Evolutionary conservation across 2,797 vertebrate genomes (phyloP).

Genomic region (Amphiprion clarkii): DNA sequence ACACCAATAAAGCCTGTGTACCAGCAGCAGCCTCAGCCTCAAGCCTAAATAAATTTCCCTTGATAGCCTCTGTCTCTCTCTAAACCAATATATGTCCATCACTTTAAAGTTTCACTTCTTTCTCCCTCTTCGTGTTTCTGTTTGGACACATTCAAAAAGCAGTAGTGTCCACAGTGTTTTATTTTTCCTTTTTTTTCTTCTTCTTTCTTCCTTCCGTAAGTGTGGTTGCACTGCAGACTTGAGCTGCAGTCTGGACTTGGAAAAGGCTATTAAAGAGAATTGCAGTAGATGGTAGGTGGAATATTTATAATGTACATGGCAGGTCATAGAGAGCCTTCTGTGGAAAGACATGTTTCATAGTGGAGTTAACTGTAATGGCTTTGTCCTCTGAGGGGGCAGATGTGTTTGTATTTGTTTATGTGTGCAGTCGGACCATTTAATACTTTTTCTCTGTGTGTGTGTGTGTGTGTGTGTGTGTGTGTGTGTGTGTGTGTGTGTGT

Average conservation of each 20-base stretch:
- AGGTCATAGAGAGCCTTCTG: slow-evolving; percentile 41
- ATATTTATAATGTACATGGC: slow-evolving; percentile 48
- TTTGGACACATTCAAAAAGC: slow-evolving; percentile 23
- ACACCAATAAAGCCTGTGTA: slow-evolving; percentile 49
- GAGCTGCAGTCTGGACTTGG: slow-evolving; percentile 37
- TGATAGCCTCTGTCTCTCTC: slow-evolving; percentile 48
- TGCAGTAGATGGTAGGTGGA: slow-evolving; percentile 19
- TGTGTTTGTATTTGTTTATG: slow-evolving; percentile 23
- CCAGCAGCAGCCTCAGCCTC: slow-evolving; percentile 29
- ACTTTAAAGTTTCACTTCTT: slow-evolving; percentile 53
- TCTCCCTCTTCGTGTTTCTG: slow-evolving; percentile 13
- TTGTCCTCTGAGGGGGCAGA: slow-evolving; percentile 50
- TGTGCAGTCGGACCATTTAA: neutral
- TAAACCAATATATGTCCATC: slow-evolving; percentile 48
- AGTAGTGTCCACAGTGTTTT: slow-evolving; percentile 7
- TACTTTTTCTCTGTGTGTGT: neutral
- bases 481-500: too few relatives aligned
- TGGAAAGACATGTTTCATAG: slow-evolving; percentile 50
- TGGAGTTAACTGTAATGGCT: slow-evolving; percentile 61
- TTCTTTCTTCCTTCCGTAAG: neutral
- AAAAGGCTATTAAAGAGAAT: slow-evolving; percentile 54
- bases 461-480: too few relatives aligned
- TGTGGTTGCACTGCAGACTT: neutral
- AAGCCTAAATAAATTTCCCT: slow-evolving; percentile 60
- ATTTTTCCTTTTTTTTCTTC: neutral